Evolutionary conservation across 2,113 vertebrate genomes (phyloP), one percentile per base, ranked within the genome.

Genomic region (Euleptes europaea): DNA sequence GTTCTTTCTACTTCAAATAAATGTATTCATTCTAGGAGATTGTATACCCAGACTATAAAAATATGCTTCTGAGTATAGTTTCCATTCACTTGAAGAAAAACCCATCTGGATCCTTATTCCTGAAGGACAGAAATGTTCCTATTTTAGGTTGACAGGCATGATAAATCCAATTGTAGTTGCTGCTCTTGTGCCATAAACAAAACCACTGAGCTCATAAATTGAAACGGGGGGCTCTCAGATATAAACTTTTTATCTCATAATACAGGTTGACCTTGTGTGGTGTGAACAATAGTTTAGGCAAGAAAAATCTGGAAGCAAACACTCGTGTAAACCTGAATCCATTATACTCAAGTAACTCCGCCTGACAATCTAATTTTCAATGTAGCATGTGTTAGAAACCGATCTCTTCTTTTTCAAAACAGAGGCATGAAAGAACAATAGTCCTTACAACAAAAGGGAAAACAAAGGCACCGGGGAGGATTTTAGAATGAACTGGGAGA

Each of bases 171-270:
- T 82, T 84, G 69, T 70, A 42, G 33, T 82, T 69, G 15, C 60
- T 86, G 85, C 54, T 23, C 69, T 75, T 76, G 76, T 86, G 26
- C 76, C 73, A 40, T 51, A 69, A 78, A n/a, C 65, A 72, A 76
- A 21, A 1, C 1, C 19, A 84, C 9, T 70, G 57, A 84, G 11
- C 78, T 81, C 75, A 81, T 44, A 2, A 51, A 69, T 78, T 82
- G 63, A 77, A 82, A 67, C 15, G 14, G 82, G 77, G 65, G 70
- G 40, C 2, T 40, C n/a, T 60, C 40, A 74, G 31, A 78, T 82
- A 44, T 44, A 1, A 88, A 73, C 35, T 75, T 90, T 7, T 80
- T 0, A 1, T 77, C 33, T 85, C 57, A 86, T 72, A 26, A 31
- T 33, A n/a, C 1, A 2, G 10, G 78, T 88, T 0, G 1, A 74